phyloP scores from a whole-genome alignment of 2,888 invertebrate genomes.

The Acleris holmiana region DNA sequence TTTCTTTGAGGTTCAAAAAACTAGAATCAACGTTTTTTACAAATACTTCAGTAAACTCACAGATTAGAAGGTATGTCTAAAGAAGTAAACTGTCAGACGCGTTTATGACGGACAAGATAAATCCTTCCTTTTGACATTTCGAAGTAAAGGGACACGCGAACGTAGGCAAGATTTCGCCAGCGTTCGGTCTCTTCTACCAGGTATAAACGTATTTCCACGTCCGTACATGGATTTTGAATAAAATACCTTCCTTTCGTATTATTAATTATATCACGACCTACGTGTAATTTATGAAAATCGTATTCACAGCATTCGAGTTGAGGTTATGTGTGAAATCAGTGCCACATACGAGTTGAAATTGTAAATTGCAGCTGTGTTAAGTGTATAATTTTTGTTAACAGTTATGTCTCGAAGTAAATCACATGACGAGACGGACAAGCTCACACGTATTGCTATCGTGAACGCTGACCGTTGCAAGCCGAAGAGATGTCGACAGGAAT shows the following conservation, averaged over 20 bases:
- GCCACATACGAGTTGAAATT: constrained; percentile 68
- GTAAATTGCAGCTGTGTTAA: constrained; percentile 38
- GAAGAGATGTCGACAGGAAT: constrained; percentile 99
- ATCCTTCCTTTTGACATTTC: constrained; percentile 75
- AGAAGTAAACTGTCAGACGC: constrained; percentile 32
- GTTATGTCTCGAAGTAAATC: constrained; percentile 85
- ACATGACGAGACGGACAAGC: constrained; percentile 94
- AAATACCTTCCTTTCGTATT: neutral
- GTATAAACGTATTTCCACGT: constrained; percentile 54
- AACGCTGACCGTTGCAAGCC: constrained; percentile 99
- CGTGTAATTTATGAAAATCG: constrained; percentile 35
- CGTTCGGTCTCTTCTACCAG: constrained; percentile 75
- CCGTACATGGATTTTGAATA: constrained; percentile 4
- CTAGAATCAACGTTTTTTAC: constrained; percentile 16
- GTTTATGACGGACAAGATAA: constrained; percentile 10
- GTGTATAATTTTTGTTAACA: constrained; percentile 49
- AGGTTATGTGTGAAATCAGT: constrained; percentile 70
- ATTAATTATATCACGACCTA: neutral
- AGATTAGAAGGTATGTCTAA: too few relatives aligned
- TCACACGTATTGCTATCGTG: constrained; percentile 99
- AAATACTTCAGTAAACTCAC: constrained; percentile 2
- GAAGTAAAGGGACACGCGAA: constrained; percentile 79
- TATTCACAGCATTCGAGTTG: constrained; percentile 54
- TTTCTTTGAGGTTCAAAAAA: constrained; percentile 1
- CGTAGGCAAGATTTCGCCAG: constrained; percentile 74